Percentiles rank a stretch among this genome's conserved stretches.
Conservation (phyloP, 2,888 invertebrate genomes). For the Tuberolachnus salignus region DNA sequence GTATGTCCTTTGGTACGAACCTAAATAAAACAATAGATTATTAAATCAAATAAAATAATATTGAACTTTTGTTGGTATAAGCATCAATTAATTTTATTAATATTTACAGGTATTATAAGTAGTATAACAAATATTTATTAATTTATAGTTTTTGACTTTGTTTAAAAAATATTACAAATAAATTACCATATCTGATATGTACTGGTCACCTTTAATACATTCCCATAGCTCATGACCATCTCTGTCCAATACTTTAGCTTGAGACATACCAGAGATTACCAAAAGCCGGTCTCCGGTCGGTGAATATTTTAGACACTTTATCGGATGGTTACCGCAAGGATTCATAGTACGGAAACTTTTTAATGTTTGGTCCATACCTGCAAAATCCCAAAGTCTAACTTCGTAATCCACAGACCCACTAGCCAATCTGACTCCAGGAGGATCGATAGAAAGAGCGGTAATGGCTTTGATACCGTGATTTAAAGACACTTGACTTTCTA, state of each 20-base stretch:
- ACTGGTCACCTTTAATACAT: conserved; percentile 94
- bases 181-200: conserved; percentile 83
- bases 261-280: conserved; percentile 89
- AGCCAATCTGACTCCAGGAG: conserved; percentile 88
- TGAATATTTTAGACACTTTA: conserved; percentile 87
- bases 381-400: conserved; percentile 97
- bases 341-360: conserved; percentile 90
- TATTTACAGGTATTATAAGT: too few relatives aligned
- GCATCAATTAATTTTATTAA: neutral
- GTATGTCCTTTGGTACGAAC: conserved; percentile 91
- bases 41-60: neutral
- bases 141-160: too few relatives aligned
- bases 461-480: conserved; percentile 89
- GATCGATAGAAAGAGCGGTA: conserved; percentile 88
- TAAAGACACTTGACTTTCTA: conserved; percentile 80
- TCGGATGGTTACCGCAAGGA: conserved; percentile 95
- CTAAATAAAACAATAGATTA: conserved; percentile 6
- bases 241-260: conserved; percentile 91
- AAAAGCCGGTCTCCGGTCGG: conserved; percentile 92
- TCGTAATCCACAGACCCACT: conserved; percentile 96
- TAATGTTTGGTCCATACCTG: conserved; percentile 94
- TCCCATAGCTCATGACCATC: conserved; percentile 93
- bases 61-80: too few relatives aligned
- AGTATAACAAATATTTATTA: too few relatives aligned
- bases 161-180: neutral